Percentiles rank a stretch among this genome's conserved stretches.
Conservation (phyloP, 2,888 invertebrate species). For the Ecdyonurus torrentis region DNA sequence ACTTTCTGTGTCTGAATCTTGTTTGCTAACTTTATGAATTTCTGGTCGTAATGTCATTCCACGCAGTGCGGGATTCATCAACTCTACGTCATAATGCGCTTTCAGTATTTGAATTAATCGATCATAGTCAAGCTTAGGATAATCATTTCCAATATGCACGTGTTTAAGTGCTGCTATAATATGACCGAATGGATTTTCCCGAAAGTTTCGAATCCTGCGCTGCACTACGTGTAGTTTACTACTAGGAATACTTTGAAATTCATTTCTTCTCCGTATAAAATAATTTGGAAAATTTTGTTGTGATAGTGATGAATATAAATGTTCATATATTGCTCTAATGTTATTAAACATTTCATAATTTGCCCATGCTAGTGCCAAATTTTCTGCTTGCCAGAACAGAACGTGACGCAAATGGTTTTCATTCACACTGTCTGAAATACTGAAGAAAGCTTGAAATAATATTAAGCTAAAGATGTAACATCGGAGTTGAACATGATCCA, state of each 20-base stretch:
- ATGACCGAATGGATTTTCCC: conserved; percentile 40
- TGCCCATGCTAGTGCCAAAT: conserved; percentile 51
- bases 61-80: background rate
- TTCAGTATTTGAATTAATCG: background rate
- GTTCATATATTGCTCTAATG: background rate
- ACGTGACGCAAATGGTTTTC: conserved; percentile 42
- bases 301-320: background rate
- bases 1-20: background rate
- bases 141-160: background rate
- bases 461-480: conserved; percentile 49
- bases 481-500: conserved; percentile 52
- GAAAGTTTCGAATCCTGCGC: conserved; percentile 44
- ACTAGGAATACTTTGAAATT: conserved; percentile 51
- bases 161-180: background rate
- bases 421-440: background rate
- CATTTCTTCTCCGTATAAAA: conserved; percentile 53
- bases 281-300: conserved; percentile 47
- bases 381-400: conserved; percentile 63
- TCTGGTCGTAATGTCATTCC: background rate
- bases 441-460: conserved; percentile 21
- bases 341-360: background rate
- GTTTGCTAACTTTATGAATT: background rate
- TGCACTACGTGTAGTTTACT: conserved; percentile 45
- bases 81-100: background rate
- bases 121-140: background rate